Conservation (phyloP, 2,888 invertebrate species). For the Autographa gamma region DNA sequence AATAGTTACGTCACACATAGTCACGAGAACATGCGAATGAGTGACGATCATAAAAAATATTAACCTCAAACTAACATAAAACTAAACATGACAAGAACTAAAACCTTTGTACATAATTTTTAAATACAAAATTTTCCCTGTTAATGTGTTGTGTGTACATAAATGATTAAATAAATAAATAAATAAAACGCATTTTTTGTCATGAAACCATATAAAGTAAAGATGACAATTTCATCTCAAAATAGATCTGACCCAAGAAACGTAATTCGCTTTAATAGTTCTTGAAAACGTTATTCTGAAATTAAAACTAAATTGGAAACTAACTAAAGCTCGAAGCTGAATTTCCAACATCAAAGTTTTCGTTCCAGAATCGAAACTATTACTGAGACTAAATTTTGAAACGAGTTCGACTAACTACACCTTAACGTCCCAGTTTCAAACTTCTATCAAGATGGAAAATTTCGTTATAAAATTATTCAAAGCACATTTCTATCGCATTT, state of each 20-base stretch:
- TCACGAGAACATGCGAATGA: slow-evolving; percentile 64
- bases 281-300: slow-evolving; percentile 19
- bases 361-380: slow-evolving; percentile 45
- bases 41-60: slow-evolving; percentile 54
- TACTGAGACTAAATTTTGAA: slow-evolving; percentile 41
- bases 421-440: slow-evolving; percentile 39
- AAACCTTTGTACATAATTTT: too few species aligned
- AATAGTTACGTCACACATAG: slow-evolving; percentile 70
- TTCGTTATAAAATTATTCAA: slow-evolving; percentile 38
- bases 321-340: slow-evolving; percentile 29
- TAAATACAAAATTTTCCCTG: too few species aligned
- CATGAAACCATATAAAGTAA: background rate
- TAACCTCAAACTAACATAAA: slow-evolving; percentile 28
- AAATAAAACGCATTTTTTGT: background rate
- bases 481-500: slow-evolving; percentile 20
- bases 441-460: slow-evolving; percentile 36
- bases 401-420: slow-evolving; percentile 38
- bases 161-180: too few species aligned
- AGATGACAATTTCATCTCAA: background rate
- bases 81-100: slow-evolving; percentile 8
- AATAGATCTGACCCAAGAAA: background rate
- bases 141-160: too few species aligned
- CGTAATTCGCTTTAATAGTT: slow-evolving; percentile 3
- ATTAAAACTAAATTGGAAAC: slow-evolving; percentile 35
- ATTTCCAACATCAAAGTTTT: slow-evolving; percentile 33